Evolutionary conservation across 1,140 invertebrate species (phyloP).

Genomic region (Drosophila eugracilis): DNA sequence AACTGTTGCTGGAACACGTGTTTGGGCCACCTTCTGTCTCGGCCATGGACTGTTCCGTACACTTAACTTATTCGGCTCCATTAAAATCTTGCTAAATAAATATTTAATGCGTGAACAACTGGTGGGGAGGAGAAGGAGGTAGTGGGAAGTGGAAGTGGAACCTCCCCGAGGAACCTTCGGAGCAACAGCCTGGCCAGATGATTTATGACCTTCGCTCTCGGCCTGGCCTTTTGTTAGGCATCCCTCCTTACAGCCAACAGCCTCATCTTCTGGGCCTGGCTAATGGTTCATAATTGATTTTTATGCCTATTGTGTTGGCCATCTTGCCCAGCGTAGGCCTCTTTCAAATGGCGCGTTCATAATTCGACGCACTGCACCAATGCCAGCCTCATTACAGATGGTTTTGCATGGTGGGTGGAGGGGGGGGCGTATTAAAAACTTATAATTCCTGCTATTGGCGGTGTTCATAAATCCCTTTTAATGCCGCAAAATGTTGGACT

Average conservation of each 20-base stretch:
- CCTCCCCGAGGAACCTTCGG: constrained; percentile 24
- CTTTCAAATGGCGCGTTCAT: constrained; percentile 68
- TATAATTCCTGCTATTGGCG: constrained; percentile 75
- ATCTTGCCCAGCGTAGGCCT: constrained; percentile 28
- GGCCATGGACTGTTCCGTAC: constrained; percentile 49
- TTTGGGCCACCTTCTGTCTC: constrained; percentile 49
- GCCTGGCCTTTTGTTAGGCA: constrained; percentile 40
- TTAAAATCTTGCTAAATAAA: constrained; percentile 81
- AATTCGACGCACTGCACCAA: constrained; percentile 74
- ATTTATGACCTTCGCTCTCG: constrained; percentile 63
- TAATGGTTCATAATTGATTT: constrained; percentile 82
- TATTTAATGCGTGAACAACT: constrained; percentile 79
- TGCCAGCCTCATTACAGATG: constrained; percentile 10
- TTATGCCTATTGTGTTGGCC: constrained; percentile 77
- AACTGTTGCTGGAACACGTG: constrained; percentile 50
- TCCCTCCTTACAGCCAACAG: background rate
- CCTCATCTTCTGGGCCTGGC: constrained; percentile 30
- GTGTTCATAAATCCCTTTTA: constrained; percentile 72
- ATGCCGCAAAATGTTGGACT: constrained; percentile 51
- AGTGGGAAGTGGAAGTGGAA: background rate
- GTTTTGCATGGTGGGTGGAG: background rate
- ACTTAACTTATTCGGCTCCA: constrained; percentile 78
- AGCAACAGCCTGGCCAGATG: constrained; percentile 73
- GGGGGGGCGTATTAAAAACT: constrained; percentile 67
- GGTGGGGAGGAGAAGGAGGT: constrained; percentile 18